Conservation (phyloP, 2,888 invertebrate genomes). For the Nudaria mundana region DNA sequence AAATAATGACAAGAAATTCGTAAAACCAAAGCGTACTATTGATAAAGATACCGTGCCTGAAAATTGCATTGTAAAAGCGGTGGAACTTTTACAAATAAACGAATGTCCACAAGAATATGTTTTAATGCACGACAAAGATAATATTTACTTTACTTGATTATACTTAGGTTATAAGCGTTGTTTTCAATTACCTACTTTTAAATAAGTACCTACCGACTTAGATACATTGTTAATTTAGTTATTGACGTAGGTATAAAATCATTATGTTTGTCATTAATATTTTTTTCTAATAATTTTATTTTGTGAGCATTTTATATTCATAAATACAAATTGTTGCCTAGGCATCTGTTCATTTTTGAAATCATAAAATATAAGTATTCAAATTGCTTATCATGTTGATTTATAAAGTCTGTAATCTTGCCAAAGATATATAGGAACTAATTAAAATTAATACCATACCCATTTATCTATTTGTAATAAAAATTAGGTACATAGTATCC, state of each 20-base stretch:
- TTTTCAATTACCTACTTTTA: not conserved
- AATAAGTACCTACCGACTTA: not conserved
- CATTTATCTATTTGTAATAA: no score
- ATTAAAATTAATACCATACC: not conserved
- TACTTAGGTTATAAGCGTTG: not conserved
- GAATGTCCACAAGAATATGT: conserved; percentile 14
- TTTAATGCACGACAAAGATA: conserved; percentile 13
- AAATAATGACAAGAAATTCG: conserved; percentile 11
- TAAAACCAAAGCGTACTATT: conserved; percentile 14
- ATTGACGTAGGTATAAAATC: not conserved
- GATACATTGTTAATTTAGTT: not conserved
- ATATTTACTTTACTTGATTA: conserved; percentile 8
- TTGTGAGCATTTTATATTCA: not conserved
- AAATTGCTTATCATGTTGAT: not conserved
- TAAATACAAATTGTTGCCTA: not conserved
- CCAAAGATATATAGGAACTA: not conserved
- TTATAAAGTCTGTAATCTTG: not conserved
- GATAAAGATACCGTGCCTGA: conserved; percentile 21
- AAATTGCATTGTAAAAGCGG: conserved; percentile 16
- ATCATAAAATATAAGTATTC: not conserved
- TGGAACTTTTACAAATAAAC: conserved; percentile 18
- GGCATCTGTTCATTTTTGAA: not conserved
- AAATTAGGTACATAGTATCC: no score
- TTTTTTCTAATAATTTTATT: not conserved
- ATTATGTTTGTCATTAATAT: not conserved